Conservation (phyloP, 1,140 invertebrate genomes). For the Listronotus oregonensis region DNA sequence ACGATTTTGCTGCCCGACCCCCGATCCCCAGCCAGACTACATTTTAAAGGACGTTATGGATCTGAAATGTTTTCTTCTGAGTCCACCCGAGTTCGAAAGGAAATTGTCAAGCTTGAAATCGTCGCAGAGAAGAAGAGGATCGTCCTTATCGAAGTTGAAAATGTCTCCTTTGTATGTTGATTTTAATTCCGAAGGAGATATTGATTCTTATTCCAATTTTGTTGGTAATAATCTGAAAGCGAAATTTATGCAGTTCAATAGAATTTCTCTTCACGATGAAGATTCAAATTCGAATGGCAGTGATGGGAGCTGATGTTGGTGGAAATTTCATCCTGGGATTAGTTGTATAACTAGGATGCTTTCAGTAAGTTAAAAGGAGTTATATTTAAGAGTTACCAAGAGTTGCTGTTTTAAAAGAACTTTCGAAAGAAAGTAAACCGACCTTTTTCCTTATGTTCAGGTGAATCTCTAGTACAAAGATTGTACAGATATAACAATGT, state of each 20-base stretch:
- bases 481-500: no score
- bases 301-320: constrained; percentile 46
- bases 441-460: no score
- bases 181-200: background rate
- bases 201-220: background rate
- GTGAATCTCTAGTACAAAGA: no score
- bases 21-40: constrained; percentile 46
- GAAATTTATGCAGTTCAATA: constrained; percentile 5
- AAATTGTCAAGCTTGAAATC: constrained; percentile 12
- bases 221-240: background rate
- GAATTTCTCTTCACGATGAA: constrained; percentile 26
- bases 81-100: constrained; percentile 15
- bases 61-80: constrained; percentile 43
- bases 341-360: no score
- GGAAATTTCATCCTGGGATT: background rate
- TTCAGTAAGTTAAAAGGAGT: no score
- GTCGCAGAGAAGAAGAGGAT: background rate
- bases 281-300: constrained; percentile 52
- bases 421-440: no score
- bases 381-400: no score
- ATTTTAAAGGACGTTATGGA: constrained; percentile 47
- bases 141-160: background rate
- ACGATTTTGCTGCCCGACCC: no score
- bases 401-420: no score
- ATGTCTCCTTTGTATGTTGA: background rate